Base-by-base conservation (phyloP, 2,113 vertebrate genomes). In the Astur gentilis region DNA sequence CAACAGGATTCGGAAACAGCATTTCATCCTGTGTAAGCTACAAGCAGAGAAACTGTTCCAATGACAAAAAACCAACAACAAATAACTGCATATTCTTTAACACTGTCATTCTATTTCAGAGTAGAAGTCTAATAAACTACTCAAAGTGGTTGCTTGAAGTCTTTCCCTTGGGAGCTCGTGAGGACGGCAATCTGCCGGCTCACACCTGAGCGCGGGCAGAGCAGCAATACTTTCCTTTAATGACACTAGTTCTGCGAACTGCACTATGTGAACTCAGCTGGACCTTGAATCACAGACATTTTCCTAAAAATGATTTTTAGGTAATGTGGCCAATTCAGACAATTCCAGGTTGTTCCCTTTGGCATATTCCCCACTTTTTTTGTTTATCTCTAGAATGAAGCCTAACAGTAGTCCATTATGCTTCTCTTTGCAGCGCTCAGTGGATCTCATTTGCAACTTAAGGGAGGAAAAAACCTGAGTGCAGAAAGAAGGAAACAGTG, bases 111-210 rank as follows among this genome's bases (percentile, higher is more conserved):
- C 15, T 72, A 2, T 87, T 91, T 92, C 70, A 61, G 66, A 83
- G 27, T 32, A 89, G 42, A 69, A 72, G 40, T 67, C 70, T 76
- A 69, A 95, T 76, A 83, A 94, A 45, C 44, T 42, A 54, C 20
- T 15, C 14, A 22, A 70, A 84, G 13, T 26, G 15, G 27, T 7
- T 79, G 27, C n/a, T 62, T 84, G 57, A 45, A 70, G 15, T 15
- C 9, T 55, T 26, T 85, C 42, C 38, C 38, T 54, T 52, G 44
- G 73, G 83, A 75, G 16, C 44, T 67, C 1, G 0, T 0, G 2
- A 58, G 69, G 44, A 50, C 4, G 1, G 34, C 38, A 67, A 16
- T 58, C 49, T 88, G 27, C n/a, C 1, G 3, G 42, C 61, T 86
- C 60, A 15, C n/a, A 22, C 13, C 34, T 12, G 26, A 75, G 67